These are phyloP conservation scores for Lasaia peninsularis DNA, from an alignment of 1,140 invertebrate genomes.

Conservation along the genomic window DNA sequence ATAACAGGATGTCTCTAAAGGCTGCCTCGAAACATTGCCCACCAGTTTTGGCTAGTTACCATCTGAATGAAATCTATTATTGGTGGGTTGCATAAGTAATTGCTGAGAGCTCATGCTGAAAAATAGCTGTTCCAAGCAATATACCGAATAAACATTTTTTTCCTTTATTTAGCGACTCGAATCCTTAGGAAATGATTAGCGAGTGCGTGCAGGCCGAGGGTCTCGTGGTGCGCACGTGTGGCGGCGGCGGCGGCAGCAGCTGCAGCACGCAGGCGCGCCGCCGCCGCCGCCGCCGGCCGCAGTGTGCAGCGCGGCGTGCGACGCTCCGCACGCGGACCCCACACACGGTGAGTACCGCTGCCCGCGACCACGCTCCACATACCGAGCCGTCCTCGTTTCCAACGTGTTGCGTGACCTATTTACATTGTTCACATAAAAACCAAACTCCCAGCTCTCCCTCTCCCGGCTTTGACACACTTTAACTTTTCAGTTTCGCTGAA, in stretches of 20 bases:
- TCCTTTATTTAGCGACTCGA: too few species aligned
- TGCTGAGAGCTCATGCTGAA: too few species aligned
- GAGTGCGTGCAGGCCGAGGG: neutral
- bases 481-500: neutral
- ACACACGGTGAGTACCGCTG: neutral
- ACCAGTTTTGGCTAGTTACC: too few species aligned
- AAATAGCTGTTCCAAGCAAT: too few species aligned
- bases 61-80: too few species aligned
- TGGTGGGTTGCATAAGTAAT: too few species aligned
- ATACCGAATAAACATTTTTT: too few species aligned
- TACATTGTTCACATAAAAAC: conserved; percentile 1
- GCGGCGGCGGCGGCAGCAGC: too few species aligned
- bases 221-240: conserved; percentile 9
- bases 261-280: neutral
- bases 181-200: too few species aligned
- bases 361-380: neutral
- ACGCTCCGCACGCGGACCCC: neutral
- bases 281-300: neutral
- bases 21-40: too few species aligned
- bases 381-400: conserved; percentile 18
- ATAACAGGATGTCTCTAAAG: too few species aligned
- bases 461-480: neutral
- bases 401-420: conserved; percentile 28
- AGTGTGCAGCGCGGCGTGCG: conserved; percentile 19
- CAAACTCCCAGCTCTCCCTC: neutral